Percentiles rank a stretch among this genome's conserved stretches.
Conservation (phyloP, 2,888 invertebrate genomes). For the Pseudococcus jackbeardsleyi region DNA sequence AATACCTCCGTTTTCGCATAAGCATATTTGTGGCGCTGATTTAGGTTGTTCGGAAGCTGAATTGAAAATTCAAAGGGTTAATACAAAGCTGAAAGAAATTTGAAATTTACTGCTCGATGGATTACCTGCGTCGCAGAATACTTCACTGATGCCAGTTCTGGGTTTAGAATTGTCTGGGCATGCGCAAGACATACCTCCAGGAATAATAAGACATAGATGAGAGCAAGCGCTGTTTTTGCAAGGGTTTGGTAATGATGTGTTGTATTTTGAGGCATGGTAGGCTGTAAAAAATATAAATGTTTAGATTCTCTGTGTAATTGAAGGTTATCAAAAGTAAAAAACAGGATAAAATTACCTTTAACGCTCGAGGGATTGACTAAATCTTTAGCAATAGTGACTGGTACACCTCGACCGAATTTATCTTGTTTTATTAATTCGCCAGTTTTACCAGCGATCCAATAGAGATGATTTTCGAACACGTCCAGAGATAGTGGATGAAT, state of each 20-base stretch:
- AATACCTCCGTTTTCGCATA: conserved; percentile 88
- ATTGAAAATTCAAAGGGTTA: not conserved
- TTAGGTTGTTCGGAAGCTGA: conserved; percentile 80
- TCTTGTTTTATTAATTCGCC: conserved; percentile 92
- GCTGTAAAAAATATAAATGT: conserved; percentile 71
- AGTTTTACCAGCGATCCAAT: conserved; percentile 91
- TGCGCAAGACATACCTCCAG: conserved; percentile 88
- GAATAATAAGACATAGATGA: conserved; percentile 92
- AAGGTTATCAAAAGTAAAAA: not conserved
- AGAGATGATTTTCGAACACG: conserved; percentile 92
- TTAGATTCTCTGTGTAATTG: not conserved
- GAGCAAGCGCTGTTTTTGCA: conserved; percentile 84
- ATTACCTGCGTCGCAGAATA: conserved; percentile 83
- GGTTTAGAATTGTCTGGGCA: conserved; percentile 84
- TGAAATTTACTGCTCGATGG: not conserved
- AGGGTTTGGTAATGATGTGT: conserved; percentile 78
- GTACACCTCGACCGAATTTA: conserved; percentile 96
- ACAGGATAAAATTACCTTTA: conserved; percentile 74
- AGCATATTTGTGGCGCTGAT: conserved; percentile 83
- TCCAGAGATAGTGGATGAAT: conserved; percentile 87
- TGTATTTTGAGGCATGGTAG: conserved; percentile 87
- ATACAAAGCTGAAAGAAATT: not conserved
- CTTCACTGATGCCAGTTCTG: conserved; percentile 71
- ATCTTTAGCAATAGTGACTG: conserved; percentile 84
- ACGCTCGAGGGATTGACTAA: conserved; percentile 89